These are phyloP conservation scores for Catamblyrhynchus diadema DNA, from an alignment of 2,797 vertebrate species.

Conservation along the genomic window DNA sequence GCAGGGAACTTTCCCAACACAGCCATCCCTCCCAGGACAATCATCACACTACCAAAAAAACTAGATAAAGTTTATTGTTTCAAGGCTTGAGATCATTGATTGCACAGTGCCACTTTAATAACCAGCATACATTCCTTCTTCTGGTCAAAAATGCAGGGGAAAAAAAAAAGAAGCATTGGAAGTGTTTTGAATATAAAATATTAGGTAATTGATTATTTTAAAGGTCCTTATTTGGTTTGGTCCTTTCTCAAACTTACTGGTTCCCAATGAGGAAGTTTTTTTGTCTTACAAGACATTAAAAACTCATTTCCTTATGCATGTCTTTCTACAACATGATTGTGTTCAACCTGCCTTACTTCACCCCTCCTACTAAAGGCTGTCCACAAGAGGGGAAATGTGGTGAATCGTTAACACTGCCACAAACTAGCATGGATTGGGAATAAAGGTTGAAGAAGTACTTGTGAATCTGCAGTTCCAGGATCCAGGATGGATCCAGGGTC, in stretches of 20 bases:
- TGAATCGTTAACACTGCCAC: slow-evolving; percentile 10
- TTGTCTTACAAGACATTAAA: background rate
- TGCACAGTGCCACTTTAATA: background rate
- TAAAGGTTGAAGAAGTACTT: background rate
- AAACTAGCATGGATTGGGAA: background rate
- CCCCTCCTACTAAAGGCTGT: background rate
- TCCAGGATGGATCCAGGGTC: background rate
- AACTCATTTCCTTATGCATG: background rate
- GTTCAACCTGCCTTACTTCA: background rate
- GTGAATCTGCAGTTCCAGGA: background rate
- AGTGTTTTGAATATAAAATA: background rate
- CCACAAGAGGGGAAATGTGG: background rate
- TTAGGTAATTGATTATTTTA: background rate
- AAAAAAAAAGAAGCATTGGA: background rate
- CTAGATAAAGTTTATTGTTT: background rate
- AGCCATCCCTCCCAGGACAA: background rate
- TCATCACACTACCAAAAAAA: background rate
- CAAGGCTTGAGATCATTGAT: background rate
- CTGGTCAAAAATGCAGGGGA: background rate
- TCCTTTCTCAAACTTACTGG: background rate
- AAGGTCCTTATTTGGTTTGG: background rate
- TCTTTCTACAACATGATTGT: background rate
- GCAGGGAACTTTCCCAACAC: background rate
- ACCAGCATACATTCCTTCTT: background rate
- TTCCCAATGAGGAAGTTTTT: background rate